A percentile compares a stretch with the other conserved stretches of the same genome.
Evolutionary conservation across 2,888 invertebrate species (phyloP).

Genomic region (Drosophila tanythrix): DNA sequence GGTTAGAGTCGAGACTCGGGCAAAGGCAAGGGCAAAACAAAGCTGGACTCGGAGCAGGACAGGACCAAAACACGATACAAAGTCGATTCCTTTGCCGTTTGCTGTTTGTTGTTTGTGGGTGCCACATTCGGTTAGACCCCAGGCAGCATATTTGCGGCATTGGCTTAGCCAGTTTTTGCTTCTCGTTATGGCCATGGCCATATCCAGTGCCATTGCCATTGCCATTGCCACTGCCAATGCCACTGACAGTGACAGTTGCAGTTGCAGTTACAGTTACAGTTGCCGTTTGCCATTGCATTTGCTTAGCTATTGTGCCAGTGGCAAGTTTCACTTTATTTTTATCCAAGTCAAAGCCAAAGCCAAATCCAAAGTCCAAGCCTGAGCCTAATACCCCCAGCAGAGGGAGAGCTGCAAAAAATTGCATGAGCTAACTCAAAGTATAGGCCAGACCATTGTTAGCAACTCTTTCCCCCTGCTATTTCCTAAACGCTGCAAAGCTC

Average conservation of each 20-base stretch:
- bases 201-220: conserved; percentile 32
- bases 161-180: conserved; percentile 54
- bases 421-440: conserved; percentile 67
- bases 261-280: conserved; percentile 28
- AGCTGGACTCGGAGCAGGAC: conserved; percentile 23
- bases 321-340: conserved; percentile 71
- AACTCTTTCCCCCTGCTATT: conserved; percentile 21
- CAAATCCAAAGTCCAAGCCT: conserved; percentile 55
- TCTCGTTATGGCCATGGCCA: conserved; percentile 28
- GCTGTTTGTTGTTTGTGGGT: conserved; percentile 49
- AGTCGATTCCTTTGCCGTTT: conserved; percentile 43
- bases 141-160: conserved; percentile 64
- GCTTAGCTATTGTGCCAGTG: conserved; percentile 53
- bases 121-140: conserved; percentile 40
- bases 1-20: conserved; percentile 36
- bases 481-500: conserved; percentile 44
- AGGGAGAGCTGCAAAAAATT: conserved; percentile 44
- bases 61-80: conserved; percentile 9
- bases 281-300: conserved; percentile 14
- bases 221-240: conserved; percentile 35
- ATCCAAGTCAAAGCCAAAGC: conserved; percentile 59
- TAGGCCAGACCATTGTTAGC: conserved; percentile 62
- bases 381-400: conserved; percentile 57
- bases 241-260: conserved; percentile 2
- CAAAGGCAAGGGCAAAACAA: conserved; percentile 33